Evolutionary conservation across 2,113 vertebrate species (phyloP).

Genomic region (Galeopterus variegatus): DNA sequence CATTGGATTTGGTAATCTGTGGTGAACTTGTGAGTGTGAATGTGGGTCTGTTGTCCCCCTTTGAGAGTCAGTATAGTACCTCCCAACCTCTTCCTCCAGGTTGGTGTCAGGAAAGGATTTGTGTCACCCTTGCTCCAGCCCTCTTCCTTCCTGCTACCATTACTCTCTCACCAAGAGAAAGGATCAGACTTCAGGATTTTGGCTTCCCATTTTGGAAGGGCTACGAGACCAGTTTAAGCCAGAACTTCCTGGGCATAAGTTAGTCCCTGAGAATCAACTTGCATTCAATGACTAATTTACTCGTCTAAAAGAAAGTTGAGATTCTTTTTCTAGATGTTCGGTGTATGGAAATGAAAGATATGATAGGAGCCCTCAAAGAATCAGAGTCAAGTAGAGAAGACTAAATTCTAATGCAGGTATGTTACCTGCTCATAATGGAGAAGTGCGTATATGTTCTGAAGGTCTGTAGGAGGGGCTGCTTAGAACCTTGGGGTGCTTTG

Average conservation of each 20-base stretch:
- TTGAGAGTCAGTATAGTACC: slow-evolving; percentile 3
- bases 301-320: slow-evolving; percentile 58
- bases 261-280: slow-evolving; percentile 44
- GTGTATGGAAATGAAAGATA: slow-evolving; percentile 37
- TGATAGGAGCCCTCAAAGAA: not conserved
- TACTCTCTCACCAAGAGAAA: not conserved
- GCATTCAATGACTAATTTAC: slow-evolving; percentile 2
- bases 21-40: slow-evolving; percentile 53
- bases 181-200: slow-evolving; percentile 51
- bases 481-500: slow-evolving; percentile 21
- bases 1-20: slow-evolving; percentile 34
- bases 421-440: slow-evolving; percentile 25
- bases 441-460: not conserved
- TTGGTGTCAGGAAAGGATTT: slow-evolving; percentile 53
- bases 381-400: slow-evolving; percentile 3
- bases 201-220: slow-evolving; percentile 16
- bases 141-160: not conserved
- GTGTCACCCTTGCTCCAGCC: not conserved
- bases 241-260: slow-evolving; percentile 38
- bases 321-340: slow-evolving; percentile 51
- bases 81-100: slow-evolving; percentile 43
- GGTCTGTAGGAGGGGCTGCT: not conserved
- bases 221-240: slow-evolving; percentile 54
- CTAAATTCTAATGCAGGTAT: slow-evolving; percentile 36
- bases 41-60: slow-evolving; percentile 22